These are phyloP conservation scores for Ceratosolen fusciceps DNA, from an alignment of 1,140 invertebrate species.

Conservation along the genomic window DNA sequence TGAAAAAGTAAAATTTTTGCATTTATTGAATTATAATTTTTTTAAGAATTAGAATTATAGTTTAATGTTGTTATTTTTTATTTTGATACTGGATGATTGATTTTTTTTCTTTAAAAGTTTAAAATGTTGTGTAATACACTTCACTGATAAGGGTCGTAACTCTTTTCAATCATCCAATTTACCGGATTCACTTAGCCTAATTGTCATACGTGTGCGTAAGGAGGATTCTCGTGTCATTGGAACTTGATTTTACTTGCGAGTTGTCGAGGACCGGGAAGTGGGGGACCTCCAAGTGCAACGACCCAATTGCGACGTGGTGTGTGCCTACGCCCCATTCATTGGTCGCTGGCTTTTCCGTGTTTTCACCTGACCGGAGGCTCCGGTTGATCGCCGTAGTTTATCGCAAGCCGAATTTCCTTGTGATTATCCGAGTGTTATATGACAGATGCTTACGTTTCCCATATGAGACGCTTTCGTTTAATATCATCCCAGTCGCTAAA, in stretches of 20 bases:
- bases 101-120: too few species aligned
- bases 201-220: neutral
- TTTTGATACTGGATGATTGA: too few species aligned
- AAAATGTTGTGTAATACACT: too few species aligned
- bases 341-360: constrained; percentile 25
- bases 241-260: neutral
- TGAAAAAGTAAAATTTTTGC: too few species aligned
- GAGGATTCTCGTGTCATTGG: neutral
- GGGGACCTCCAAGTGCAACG: constrained; percentile 25
- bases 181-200: neutral
- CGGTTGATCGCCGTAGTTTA: neutral
- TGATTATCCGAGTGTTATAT: neutral
- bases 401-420: neutral
- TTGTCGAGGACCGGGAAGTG: neutral
- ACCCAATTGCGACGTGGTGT: constrained; percentile 13
- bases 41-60: too few species aligned
- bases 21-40: too few species aligned
- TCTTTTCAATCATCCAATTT: neutral
- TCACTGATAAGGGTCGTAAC: too few species aligned
- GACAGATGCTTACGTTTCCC: too few species aligned
- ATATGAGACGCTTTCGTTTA: too few species aligned
- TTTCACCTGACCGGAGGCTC: neutral
- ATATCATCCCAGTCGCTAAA: too few species aligned
- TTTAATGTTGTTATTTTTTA: too few species aligned
- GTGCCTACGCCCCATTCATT: constrained; percentile 11